Percentiles rank a stretch among this genome's conserved stretches.
Evolutionary conservation across 2,113 vertebrate species (phyloP).

Genomic region (Chamaetylas fuelleborni): DNA sequence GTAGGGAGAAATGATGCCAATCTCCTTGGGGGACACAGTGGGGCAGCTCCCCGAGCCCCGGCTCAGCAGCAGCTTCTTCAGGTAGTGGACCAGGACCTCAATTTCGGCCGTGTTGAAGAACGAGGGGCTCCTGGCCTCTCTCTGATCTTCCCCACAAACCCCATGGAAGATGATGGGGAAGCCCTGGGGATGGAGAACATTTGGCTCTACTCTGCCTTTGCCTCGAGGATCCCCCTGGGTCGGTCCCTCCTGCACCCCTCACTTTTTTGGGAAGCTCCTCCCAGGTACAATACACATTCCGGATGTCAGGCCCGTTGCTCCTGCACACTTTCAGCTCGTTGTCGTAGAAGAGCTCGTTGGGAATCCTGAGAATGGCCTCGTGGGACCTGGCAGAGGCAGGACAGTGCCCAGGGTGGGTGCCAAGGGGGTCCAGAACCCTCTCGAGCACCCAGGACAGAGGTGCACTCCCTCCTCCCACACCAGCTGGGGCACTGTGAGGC

Average conservation of each 20-base stretch:
- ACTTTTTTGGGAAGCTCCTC: conserved; percentile 81
- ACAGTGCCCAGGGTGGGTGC: neutral
- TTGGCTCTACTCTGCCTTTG: neutral
- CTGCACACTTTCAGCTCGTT: conserved; percentile 78
- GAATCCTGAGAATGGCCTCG: conserved; percentile 82
- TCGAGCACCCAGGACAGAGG: neutral
- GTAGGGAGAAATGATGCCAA: conserved; percentile 92
- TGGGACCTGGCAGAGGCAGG: conserved; percentile 81
- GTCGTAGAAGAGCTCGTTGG: conserved; percentile 89
- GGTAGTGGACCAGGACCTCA: conserved; percentile 78
- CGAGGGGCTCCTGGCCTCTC: conserved; percentile 87
- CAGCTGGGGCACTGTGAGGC: fast-evolving
- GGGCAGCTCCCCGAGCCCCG: conserved; percentile 72
- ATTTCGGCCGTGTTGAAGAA: conserved; percentile 91
- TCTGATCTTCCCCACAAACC: conserved; percentile 80
- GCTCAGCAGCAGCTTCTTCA: conserved; percentile 81
- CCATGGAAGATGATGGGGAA: conserved; percentile 93
- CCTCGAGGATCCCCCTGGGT: fast-evolving
- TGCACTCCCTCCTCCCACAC: neutral
- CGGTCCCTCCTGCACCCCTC: neutral
- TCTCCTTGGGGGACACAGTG: conserved; percentile 74
- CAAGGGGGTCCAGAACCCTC: neutral
- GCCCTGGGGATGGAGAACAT: conserved; percentile 57
- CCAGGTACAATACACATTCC: conserved; percentile 82
- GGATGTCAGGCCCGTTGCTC: neutral